Evolutionary conservation across 2,113 vertebrate species (phyloP), one percentile per base, ranked within the genome.

Genomic region (Nothoprocta perdicaria): DNA sequence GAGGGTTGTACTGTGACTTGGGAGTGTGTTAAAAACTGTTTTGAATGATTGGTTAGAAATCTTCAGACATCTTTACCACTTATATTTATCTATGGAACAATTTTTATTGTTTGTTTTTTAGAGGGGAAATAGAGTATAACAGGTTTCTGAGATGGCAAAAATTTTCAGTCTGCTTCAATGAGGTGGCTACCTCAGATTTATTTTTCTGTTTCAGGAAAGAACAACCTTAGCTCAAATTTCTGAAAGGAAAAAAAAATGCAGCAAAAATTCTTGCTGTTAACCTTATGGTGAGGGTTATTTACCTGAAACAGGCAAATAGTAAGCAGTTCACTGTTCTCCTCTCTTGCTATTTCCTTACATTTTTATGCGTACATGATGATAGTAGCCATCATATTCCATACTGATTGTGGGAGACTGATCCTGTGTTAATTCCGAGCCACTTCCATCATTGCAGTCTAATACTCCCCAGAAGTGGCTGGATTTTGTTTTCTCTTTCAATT

Each of bases 21-120:
- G 27, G 33, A 91, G 22, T 62, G 50, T 67, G 66, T 92, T 96
- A 93, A 95, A 90, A 93, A 65, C 80, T 74, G 5, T 24, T 90
- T 88, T 89, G 50, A 45, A 85, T 95, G 43, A 91, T 83, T 91
- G 85, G 72, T 52, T 88, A n/a, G 11, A 60, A 61, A 74, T n/a
- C 45, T 87, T 80, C 9, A 78, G 78, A 66, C 50, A 87, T 11
- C 60, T 95, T 90, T 94, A 17, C 66, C 58, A 69, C 24, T 92
- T 86, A 69, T 31, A 67, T 95, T 96, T 96, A 84, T 74, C 67
- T 80, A 81, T 52, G 31, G 12, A 69, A 66, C 5, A 69, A 62
- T 27, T 81, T 86, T 75, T 77, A 88, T 72, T 82, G 41, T 43
- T 10, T 23, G 14, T 48, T 79, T 89, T 31, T 75, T 14, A 13